Evolutionary conservation across 2,797 vertebrate species (phyloP), one percentile per base, ranked within the genome.

Genomic region (Sarcophilus harrisii): DNA sequence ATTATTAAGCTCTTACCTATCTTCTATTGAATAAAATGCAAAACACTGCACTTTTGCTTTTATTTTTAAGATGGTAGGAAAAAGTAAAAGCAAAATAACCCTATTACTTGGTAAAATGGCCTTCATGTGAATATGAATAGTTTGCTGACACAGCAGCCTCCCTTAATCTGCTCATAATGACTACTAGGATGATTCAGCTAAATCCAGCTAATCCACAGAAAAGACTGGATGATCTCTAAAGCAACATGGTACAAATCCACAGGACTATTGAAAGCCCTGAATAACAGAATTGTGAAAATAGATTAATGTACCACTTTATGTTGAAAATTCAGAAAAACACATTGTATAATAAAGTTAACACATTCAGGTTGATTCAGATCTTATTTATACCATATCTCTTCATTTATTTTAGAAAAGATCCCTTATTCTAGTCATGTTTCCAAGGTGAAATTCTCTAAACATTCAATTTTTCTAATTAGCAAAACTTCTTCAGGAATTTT

Each of bases 171-270:
- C 66, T 87, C 96, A 97, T 95, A 97, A 96, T 97, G 94, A 62
- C 91, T 92, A 93, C 95, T 59, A 95, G 96, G 96, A 96, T 97
- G 97, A 98, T 95, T 98, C 97, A 97, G 98, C 97, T 92, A 92
- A 96, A 97, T 97, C 94, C 90, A 62, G 52, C 94, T 98, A 98
- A 98, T 98, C 97, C 97, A 93, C 52, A 16, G 92, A 58, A 94
- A 93, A 45, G 95, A 81, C 92, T 93, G 24, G 73, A 49, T 45
- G 95, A 97, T 62, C 87, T 14, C 93, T 54, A 57, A 94, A 92
- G 90, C 94, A 90, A 57, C 54, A 89, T 93, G 66, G 94, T 81
- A 62, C 94, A 97, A 54, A 91, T 90, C 94, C 49, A 91, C n/a
- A 0, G 3, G 92, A 93, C 90, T 30, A 62, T 90, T 92, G 93